Base-by-base conservation (phyloP, 1,140 invertebrate genomes). In the Drosophila busckii region DNA sequence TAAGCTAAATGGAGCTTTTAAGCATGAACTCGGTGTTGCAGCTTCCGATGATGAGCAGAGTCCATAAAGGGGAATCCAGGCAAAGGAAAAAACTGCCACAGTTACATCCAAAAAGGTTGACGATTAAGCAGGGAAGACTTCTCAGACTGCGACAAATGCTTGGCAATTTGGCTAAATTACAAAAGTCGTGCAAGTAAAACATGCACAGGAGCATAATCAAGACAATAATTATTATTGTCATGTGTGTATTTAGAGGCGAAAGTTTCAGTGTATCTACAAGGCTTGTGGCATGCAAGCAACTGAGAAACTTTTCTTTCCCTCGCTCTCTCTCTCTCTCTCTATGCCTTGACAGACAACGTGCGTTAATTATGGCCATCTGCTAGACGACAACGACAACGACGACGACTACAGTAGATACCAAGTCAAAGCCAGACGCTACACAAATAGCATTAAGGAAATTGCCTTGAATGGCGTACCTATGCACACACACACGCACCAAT, bases 151-250 rank as follows among this genome's bases (percentile, higher is more conserved):
- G 75, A 82, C 76, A 82, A 82, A 82, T 82, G 75, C 83, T 70
- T 82, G 75, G 69, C 76, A 82, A 82, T 82, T 82, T 82, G 70
- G 75, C 75, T 82, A 82, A 82, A 82, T 82, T 65, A 70, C 75
- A 75, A 62, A 82, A 70, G 63, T 60, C 59, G 56, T 55, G 64
- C 64, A 67, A 82, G 69, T 70, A 82, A 82, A 82, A 70, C 75
- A 82, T 70, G 65, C 75, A 75, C 69, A 64, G 60, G 75, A 82
- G 75, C 75, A 82, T 75, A 82, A 82, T 82, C 70, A 82, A 75
- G 75, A 82, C 75, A 82, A 82, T 82, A 82, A 82, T 80, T 73
- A 80, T 80, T 82, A 82, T 82, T 82, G 75, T 82, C 75, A 82
- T 82, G 75, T 75, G 75, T 80, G 70, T 75, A 75, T 75, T 75